Conservation (phyloP, 2,888 invertebrate genomes). For the Hemithea aestivaria region DNA sequence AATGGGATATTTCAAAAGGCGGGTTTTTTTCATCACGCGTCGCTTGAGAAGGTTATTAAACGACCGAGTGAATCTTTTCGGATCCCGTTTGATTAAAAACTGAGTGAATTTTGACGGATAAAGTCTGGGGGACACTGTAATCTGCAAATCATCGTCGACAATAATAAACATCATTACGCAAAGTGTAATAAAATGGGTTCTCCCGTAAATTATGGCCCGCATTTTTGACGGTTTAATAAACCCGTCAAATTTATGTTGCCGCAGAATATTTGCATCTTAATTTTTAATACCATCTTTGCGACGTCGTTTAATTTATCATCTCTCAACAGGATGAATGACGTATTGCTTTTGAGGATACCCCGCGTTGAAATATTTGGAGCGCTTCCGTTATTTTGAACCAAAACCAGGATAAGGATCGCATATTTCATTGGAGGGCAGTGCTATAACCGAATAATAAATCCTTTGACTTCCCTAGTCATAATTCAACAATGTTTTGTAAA, state of each 20-base stretch:
- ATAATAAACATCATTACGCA: slow-evolving; percentile 12
- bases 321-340: slow-evolving; percentile 37
- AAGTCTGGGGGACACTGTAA: too few species aligned
- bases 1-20: slow-evolving; percentile 29
- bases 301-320: slow-evolving; percentile 43
- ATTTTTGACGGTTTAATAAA: slow-evolving; percentile 30
- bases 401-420: slow-evolving; percentile 24
- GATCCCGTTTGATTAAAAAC: slow-evolving; percentile 1
- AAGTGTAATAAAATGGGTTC: slow-evolving; percentile 8
- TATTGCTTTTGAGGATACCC: slow-evolving; percentile 30
- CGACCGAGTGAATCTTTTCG: slow-evolving; percentile 1
- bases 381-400: slow-evolving; percentile 22
- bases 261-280: slow-evolving; percentile 33
- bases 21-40: slow-evolving; percentile 24
- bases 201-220: slow-evolving; percentile 12
- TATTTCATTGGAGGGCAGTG: slow-evolving; percentile 27
- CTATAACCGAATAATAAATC: slow-evolving; percentile 29
- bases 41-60: slow-evolving; percentile 17
- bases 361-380: slow-evolving; percentile 33
- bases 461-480: slow-evolving; percentile 17
- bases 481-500: slow-evolving; percentile 19
- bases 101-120: not conserved
- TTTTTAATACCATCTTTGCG: slow-evolving; percentile 30
- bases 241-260: slow-evolving; percentile 31
- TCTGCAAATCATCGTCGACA: slow-evolving; percentile 2